phyloP scores from a whole-genome alignment of 2,113 vertebrate species.

The Verasper variegatus region DNA sequence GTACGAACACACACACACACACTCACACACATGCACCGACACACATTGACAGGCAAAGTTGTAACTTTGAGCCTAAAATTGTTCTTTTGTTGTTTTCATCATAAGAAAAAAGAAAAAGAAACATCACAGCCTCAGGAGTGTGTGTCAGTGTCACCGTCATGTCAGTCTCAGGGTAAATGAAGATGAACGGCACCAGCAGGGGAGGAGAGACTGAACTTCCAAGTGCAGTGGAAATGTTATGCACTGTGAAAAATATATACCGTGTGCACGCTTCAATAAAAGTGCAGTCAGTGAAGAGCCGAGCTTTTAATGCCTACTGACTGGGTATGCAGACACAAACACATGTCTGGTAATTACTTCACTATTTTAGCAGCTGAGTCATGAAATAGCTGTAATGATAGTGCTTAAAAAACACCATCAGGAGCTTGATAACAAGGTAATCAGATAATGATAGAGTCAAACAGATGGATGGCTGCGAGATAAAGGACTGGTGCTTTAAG shows the following conservation, averaged over 20 bases:
- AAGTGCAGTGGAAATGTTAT: conserved; percentile 24
- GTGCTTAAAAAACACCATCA: conserved; percentile 26
- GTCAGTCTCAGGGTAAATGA: conserved; percentile 69
- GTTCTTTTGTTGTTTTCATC: conserved; percentile 71
- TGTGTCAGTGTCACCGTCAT: conserved; percentile 65
- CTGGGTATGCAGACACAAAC: conserved; percentile 19
- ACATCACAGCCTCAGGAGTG: conserved; percentile 54
- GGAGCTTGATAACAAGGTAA: conserved; percentile 49
- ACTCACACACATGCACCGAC: conserved; percentile 9
- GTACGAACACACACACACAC: conserved; percentile 35
- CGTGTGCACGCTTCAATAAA: neutral
- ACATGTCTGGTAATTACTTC: conserved; percentile 48
- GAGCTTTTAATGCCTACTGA: conserved; percentile 33
- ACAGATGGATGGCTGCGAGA: conserved; percentile 52
- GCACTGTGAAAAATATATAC: conserved; percentile 39
- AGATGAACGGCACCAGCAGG: conserved; percentile 69
- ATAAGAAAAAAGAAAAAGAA: conserved; percentile 30
- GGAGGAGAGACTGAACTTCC: conserved; percentile 46
- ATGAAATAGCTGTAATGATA: conserved; percentile 21
- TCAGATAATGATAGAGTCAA: conserved; percentile 54
- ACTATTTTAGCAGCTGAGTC: conserved; percentile 49
- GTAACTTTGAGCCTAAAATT: conserved; percentile 62
- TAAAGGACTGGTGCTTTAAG: conserved; percentile 47
- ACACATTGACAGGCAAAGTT: conserved; percentile 57
- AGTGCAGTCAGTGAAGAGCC: conserved; percentile 11